Conservation (phyloP, 1,140 invertebrate genomes). For the Papilio machaon region DNA sequence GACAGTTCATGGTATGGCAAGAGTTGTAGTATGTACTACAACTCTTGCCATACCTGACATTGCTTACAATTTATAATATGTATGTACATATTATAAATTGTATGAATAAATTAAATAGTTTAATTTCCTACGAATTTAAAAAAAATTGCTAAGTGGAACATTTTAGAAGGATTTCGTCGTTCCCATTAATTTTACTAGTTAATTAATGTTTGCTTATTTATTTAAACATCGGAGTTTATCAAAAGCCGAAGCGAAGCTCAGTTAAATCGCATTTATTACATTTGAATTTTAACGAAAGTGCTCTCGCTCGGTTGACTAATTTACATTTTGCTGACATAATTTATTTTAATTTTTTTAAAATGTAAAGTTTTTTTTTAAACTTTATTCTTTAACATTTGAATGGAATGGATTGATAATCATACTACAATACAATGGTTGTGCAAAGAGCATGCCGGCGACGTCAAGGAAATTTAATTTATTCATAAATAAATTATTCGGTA, state of each 20-base stretch:
- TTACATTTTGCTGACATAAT: constrained; percentile 5
- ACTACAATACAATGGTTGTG: no score
- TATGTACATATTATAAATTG: no score
- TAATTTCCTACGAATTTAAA: background rate
- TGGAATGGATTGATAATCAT: no score
- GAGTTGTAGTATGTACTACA: no score
- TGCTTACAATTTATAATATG: no score
- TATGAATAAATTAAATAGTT: no score
- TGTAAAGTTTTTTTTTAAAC: background rate
- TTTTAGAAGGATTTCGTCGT: background rate
- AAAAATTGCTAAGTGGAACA: background rate
- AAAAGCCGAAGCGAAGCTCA: background rate
- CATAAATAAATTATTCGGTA: no score
- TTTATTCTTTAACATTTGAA: no score
- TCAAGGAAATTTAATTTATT: no score
- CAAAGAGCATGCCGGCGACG: no score
- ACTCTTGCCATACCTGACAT: no score
- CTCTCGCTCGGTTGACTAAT: constrained; percentile 7
- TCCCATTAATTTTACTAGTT: constrained; percentile 5
- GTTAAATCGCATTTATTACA: constrained; percentile 9
- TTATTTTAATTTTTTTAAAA: background rate
- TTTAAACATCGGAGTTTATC: background rate
- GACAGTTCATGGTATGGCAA: no score
- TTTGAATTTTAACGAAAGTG: constrained; percentile 15
- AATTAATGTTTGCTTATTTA: constrained; percentile 1